phyloP scores from a whole-genome alignment of 2,797 vertebrate genomes.

The Phyllotis vaccarum region DNA sequence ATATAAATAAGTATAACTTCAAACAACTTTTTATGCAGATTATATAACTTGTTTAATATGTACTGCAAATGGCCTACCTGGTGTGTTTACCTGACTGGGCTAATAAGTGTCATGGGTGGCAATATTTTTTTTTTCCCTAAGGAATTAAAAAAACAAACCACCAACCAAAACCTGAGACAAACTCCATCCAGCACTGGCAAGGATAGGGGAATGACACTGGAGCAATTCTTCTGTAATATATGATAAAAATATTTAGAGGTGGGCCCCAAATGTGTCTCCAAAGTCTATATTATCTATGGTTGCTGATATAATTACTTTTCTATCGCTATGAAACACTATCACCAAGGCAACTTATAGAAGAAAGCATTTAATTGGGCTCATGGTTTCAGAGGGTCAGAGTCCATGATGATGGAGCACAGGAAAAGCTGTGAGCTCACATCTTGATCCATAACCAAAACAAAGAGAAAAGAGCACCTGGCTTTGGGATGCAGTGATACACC shows the following conservation, averaged over 20 bases:
- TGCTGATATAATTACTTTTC: neutral
- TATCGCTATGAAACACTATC: neutral
- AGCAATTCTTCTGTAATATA: neutral
- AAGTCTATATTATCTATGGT: neutral
- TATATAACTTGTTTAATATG: neutral
- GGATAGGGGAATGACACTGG: neutral
- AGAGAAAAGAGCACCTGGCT: too few relatives aligned
- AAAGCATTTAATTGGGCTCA: neutral
- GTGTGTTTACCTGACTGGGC: neutral
- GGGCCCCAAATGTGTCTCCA: neutral
- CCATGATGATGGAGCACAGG: neutral
- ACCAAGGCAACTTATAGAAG: neutral
- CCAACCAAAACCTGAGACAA: neutral
- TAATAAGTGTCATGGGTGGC: neutral
- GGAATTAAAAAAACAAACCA: neutral
- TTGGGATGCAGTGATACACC: neutral
- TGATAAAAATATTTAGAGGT: neutral
- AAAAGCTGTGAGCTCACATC: neutral
- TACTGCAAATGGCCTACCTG: neutral
- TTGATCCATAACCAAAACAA: neutral
- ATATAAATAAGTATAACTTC: neutral
- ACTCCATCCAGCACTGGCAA: neutral
- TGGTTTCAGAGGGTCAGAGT: neutral
- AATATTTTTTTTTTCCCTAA: constrained; percentile 8
- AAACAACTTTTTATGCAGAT: neutral